Evolutionary conservation across 2,888 invertebrate genomes (phyloP).

Genomic region (Sturmia bella): DNA sequence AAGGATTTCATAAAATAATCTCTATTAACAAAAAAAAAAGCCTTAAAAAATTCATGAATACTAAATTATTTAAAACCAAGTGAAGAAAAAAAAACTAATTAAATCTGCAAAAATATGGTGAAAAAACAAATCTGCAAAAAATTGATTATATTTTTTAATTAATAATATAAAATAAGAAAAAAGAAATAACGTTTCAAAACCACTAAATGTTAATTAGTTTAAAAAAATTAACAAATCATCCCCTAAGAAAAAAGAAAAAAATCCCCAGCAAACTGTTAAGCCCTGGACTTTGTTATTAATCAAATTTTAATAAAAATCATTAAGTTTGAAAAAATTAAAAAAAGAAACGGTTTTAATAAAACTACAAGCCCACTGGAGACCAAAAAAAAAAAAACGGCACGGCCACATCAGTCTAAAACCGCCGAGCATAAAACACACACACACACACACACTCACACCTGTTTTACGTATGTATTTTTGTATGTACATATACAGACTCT

Average conservation of each 20-base stretch:
- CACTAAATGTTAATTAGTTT: conserved; percentile 80
- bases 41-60: conserved; percentile 35
- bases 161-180: conserved; percentile 46
- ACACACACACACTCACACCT: too few relatives aligned
- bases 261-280: not conserved
- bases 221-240: conserved; percentile 58
- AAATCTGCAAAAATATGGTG: conserved; percentile 41
- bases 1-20: conserved; percentile 15
- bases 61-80: conserved; percentile 55
- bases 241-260: not conserved
- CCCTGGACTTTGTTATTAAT: conserved; percentile 40
- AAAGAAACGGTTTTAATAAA: conserved; percentile 46
- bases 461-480: too few relatives aligned
- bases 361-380: conserved; percentile 7
- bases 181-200: conserved; percentile 70
- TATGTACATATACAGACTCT: too few relatives aligned
- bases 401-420: conserved; percentile 27
- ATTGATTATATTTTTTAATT: conserved; percentile 50
- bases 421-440: conserved; percentile 20
- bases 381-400: conserved; percentile 13
- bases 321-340: conserved; percentile 46
- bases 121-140: conserved; percentile 21
- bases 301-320: conserved; percentile 51
- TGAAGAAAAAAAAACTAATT: conserved; percentile 47
- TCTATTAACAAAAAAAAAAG: conserved; percentile 9